These are phyloP conservation scores for Unio pictorum DNA, from an alignment of 2,888 invertebrate genomes.

Conservation along the genomic window DNA sequence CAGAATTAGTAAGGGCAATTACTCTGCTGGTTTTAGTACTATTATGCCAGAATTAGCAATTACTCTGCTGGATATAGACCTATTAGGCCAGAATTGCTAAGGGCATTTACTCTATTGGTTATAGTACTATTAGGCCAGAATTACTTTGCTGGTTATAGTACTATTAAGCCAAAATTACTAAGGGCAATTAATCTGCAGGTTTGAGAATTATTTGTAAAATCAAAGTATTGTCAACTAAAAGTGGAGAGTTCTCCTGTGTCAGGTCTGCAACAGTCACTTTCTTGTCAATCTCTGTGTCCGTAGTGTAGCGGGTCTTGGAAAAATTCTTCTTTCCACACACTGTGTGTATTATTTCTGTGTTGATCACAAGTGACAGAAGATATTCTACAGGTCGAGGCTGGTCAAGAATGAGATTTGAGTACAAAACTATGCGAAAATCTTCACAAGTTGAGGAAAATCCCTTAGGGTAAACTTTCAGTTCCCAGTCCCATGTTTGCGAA, in stretches of 20 bases:
- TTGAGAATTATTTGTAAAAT: constrained; percentile 61
- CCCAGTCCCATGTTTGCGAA: constrained; percentile 72
- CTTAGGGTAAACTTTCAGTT: constrained; percentile 69
- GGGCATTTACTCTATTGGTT: constrained; percentile 54
- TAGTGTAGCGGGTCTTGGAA: constrained; percentile 71
- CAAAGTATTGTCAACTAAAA: constrained; percentile 60
- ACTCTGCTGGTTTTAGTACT: constrained; percentile 61
- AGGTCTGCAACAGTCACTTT: constrained; percentile 65
- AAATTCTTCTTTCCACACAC: constrained; percentile 71
- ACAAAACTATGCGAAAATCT: constrained; percentile 64
- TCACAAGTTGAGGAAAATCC: constrained; percentile 62
- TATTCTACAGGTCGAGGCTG: constrained; percentile 69
- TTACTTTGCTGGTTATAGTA: too few relatives aligned
- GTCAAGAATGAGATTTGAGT: constrained; percentile 68
- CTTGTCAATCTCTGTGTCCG: constrained; percentile 72
- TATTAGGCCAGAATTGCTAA: too few relatives aligned
- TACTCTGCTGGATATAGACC: too few relatives aligned
- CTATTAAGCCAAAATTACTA: too few relatives aligned
- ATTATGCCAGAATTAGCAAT: constrained; percentile 22
- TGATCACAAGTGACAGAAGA: constrained; percentile 67
- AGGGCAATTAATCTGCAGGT: constrained; percentile 52
- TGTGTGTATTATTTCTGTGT: constrained; percentile 68
- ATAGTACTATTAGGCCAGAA: constrained; percentile 21
- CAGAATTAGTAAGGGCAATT: neutral
- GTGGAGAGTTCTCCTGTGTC: constrained; percentile 52